phyloP scores from a whole-genome alignment of 2,797 vertebrate genomes.

The Myotis myotis region DNA sequence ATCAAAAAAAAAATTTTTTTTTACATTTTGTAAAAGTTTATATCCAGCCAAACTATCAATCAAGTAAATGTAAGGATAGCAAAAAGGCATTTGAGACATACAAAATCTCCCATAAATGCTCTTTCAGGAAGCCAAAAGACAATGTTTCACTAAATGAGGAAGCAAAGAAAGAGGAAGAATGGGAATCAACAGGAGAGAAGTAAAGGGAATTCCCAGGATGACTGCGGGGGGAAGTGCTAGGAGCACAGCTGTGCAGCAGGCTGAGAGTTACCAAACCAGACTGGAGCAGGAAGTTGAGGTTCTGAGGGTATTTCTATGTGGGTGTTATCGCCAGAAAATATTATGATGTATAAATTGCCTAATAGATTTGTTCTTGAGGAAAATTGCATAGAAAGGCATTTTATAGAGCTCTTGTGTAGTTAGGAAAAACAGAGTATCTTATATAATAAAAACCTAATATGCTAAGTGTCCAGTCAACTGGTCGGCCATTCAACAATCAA shows the following conservation, averaged over 20 bases:
- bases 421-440: background rate
- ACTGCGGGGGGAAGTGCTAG: background rate
- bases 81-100: background rate
- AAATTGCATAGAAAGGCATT: background rate
- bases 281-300: background rate
- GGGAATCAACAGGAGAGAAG: background rate
- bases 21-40: slow-evolving; percentile 4
- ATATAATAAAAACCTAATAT: too few species aligned
- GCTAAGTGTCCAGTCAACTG: too few species aligned
- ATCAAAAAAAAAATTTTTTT: background rate
- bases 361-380: background rate
- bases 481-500: too few species aligned
- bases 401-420: background rate
- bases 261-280: background rate
- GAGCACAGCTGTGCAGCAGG: background rate
- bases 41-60: background rate
- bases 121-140: background rate
- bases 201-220: slow-evolving; percentile 10
- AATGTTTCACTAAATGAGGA: slow-evolving; percentile 16
- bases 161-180: slow-evolving; percentile 46
- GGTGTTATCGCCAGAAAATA: background rate
- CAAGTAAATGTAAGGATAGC: background rate
- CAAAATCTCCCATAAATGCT: background rate
- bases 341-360: background rate
- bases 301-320: background rate